Evolutionary conservation across 1,140 invertebrate species (phyloP).

Genomic region (Contarinia nasturtii): DNA sequence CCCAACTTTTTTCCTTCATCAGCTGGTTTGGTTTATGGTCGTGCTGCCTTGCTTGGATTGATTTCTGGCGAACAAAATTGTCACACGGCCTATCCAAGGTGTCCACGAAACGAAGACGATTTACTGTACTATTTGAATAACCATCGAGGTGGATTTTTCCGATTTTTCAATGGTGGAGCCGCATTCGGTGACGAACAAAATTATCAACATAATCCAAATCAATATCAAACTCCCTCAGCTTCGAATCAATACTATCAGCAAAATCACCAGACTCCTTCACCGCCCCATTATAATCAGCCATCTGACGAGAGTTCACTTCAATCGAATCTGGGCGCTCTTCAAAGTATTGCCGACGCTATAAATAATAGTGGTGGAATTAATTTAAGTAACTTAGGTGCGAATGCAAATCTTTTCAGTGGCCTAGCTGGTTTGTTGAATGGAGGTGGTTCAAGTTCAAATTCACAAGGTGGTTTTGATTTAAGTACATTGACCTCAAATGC

Average conservation of each 20-base stretch:
- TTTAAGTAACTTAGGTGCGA: slow-evolving; percentile 2
- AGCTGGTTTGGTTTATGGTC: slow-evolving; percentile 45
- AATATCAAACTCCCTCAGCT: slow-evolving; percentile 3
- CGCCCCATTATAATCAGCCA: slow-evolving; percentile 2
- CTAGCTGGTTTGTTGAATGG: background rate
- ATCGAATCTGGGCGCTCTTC: slow-evolving; percentile 1
- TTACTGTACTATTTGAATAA: slow-evolving; percentile 65
- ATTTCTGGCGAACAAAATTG: slow-evolving; percentile 40
- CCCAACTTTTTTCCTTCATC: no score
- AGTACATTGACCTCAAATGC: background rate
- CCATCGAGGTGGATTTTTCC: slow-evolving; percentile 67
- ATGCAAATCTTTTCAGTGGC: background rate
- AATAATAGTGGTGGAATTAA: slow-evolving; percentile 1
- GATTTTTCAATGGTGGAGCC: slow-evolving; percentile 39
- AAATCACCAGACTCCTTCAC: background rate
- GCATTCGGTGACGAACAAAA: slow-evolving; percentile 2
- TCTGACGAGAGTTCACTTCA: background rate
- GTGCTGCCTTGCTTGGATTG: slow-evolving; percentile 49
- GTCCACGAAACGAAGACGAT: slow-evolving; percentile 46
- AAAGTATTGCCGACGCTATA: slow-evolving; percentile 2
- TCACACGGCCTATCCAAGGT: slow-evolving; percentile 43
- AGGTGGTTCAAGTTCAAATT: background rate
- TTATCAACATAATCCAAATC: slow-evolving; percentile 1
- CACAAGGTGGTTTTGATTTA: background rate
- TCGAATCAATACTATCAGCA: slow-evolving; percentile 1